Base-by-base conservation (phyloP, 2,797 vertebrate species). In the Urosaurus nigricauda region DNA sequence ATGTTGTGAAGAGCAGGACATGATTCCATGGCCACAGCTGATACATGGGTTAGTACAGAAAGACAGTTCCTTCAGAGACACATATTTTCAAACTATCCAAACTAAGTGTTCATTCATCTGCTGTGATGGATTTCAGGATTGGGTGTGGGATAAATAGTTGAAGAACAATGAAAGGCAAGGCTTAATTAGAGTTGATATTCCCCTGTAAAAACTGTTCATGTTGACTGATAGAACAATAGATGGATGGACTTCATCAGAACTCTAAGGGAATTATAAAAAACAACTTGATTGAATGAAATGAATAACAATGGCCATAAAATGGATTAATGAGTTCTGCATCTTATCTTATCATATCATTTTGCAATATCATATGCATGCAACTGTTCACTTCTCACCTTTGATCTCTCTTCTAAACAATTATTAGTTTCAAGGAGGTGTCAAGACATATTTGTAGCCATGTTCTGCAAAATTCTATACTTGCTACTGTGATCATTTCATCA, bases 371-470 rank as follows among this genome's bases (percentile, higher is more conserved):
- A 37, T 65, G 32, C 26, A n/a, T 9, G 71, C 58, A 82, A 53
- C 37, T 75, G 70, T 75, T 68, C 60, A 35, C 11, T 75, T 83
- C 82, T 75, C 6, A n/a, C 24, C 56, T 68, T 82, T 81, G 83
- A 80, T 65, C 16, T 2, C 40, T 85, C 29, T 86, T 78, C 63
- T 43, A 83, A 86, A 37, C 11, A 81, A 68, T 75, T 21, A 70
- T 40, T 17, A 37, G 37, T 47, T 26, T n/a, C n/a, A 53, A 83
- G 51, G 9, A 77, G 51, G 35, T 43, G 5, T n/a, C 74, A 82
- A 91, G 60, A 84, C 9, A 21, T 77, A 89, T 84, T 83, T 90
- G 87, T 90, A 80, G 92, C 19, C 87, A 71, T 29, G 93, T 91
- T 93, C 47, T 40, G 83, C 65, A 26, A 73, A 83, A 81, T 80